A percentile compares a stretch with the other conserved stretches of the same genome.
Conservation (phyloP, 2,113 vertebrate species). For the Strigops habroptila region DNA sequence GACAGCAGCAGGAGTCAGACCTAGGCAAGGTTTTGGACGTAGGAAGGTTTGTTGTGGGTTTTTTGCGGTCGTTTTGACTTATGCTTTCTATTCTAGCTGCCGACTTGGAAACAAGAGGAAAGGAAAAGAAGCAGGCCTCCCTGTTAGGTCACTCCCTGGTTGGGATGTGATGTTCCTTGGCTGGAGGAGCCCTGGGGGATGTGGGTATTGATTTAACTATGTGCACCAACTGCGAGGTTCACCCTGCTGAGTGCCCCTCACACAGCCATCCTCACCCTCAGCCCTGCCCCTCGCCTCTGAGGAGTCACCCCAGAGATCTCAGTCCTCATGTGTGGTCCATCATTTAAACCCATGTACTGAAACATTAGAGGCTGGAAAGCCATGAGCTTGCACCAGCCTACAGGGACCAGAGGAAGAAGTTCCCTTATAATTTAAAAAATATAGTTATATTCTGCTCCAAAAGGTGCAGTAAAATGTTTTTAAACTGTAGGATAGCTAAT, state of each 20-base stretch:
- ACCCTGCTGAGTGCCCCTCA: background rate
- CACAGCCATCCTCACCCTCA: background rate
- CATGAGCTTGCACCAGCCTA: background rate
- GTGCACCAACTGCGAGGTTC: background rate
- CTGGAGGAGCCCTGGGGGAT: background rate
- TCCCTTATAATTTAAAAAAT: background rate
- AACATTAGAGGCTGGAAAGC: background rate
- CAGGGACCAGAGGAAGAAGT: background rate
- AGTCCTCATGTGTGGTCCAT: background rate
- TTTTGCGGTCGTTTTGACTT: background rate
- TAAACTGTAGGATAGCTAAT: background rate
- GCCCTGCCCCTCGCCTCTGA: background rate
- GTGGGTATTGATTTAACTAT: background rate
- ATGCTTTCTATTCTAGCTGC: background rate
- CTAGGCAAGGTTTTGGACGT: background rate
- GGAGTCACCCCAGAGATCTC: background rate
- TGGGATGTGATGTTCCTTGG: rapidly evolving
- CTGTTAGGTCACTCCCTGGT: background rate
- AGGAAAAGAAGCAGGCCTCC: background rate
- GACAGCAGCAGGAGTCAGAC: background rate
- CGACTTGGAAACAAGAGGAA: background rate
- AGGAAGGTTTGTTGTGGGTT: background rate
- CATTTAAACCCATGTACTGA: background rate
- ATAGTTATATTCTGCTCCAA: background rate
- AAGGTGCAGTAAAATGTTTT: background rate